These are phyloP conservation scores for Pollachius pollachius DNA, from an alignment of 2,113 vertebrate genomes.

Conservation along the genomic window DNA sequence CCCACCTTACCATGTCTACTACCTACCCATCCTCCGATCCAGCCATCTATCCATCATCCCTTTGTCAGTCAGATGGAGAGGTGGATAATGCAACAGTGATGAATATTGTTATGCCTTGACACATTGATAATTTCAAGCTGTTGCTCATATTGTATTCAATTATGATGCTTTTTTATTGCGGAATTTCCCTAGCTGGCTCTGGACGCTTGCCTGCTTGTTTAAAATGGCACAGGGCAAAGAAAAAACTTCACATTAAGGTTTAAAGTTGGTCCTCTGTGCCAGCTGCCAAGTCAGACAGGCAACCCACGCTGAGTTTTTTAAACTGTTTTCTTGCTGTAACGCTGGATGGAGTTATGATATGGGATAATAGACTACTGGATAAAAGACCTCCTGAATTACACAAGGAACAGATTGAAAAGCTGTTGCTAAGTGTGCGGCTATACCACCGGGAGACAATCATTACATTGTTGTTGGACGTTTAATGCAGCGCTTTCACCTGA, in stretches of 20 bases:
- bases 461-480: slow-evolving; percentile 34
- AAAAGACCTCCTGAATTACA: slow-evolving; percentile 58
- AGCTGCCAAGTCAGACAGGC: slow-evolving; percentile 51
- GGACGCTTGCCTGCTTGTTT: slow-evolving; percentile 37
- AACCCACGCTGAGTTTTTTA: slow-evolving; percentile 58
- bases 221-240: slow-evolving; percentile 43
- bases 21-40: too few relatives aligned
- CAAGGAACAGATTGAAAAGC: slow-evolving; percentile 57
- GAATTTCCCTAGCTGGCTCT: slow-evolving; percentile 28
- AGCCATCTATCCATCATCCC: too few relatives aligned
- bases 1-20: too few relatives aligned
- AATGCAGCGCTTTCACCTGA: slow-evolving; percentile 10
- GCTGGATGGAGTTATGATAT: slow-evolving; percentile 65
- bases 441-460: slow-evolving; percentile 44
- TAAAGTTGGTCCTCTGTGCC: slow-evolving; percentile 32
- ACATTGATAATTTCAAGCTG: slow-evolving; percentile 7
- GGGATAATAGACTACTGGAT: slow-evolving; percentile 64
- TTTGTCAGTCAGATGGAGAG: neutral
- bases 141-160: slow-evolving; percentile 12
- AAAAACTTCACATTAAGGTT: slow-evolving; percentile 38
- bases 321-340: slow-evolving; percentile 55
- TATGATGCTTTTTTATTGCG: slow-evolving; percentile 9
- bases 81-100: slow-evolving; percentile 4
- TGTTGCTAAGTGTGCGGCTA: slow-evolving; percentile 50
- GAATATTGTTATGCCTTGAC: neutral